These are phyloP conservation scores for Drosophila ficusphila DNA, from an alignment of 1,140 invertebrate genomes.

Conservation along the genomic window DNA sequence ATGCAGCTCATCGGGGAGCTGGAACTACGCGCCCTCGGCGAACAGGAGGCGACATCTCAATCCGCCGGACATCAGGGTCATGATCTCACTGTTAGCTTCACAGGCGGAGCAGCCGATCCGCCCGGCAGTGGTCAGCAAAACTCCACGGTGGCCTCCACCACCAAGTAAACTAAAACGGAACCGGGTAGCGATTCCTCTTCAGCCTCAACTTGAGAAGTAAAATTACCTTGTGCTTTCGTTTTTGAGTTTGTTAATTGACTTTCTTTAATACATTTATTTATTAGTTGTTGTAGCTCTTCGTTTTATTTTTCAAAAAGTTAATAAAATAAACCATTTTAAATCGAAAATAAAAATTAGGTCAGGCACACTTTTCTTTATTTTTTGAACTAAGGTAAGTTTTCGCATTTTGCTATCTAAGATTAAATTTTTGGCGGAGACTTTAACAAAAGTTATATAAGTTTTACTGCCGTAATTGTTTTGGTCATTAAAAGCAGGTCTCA, in stretches of 20 bases:
- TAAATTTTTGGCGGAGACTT: too few species aligned
- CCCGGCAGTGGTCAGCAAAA: conserved; percentile 62
- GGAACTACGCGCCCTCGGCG: conserved; percentile 68
- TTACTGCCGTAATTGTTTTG: too few species aligned
- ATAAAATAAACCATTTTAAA: too few species aligned
- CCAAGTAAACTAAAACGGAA: conserved; percentile 31
- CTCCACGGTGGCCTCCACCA: conserved; percentile 69
- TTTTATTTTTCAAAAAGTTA: neutral
- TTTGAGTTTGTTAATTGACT: conserved; percentile 31
- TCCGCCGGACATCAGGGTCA: neutral
- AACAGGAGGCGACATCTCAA: conserved; percentile 47
- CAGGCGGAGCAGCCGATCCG: conserved; percentile 17
- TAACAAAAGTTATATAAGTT: too few species aligned
- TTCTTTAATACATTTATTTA: conserved; percentile 40
- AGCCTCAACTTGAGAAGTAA: conserved; percentile 21
- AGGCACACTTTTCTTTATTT: too few species aligned
- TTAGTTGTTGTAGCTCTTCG: conserved; percentile 24
- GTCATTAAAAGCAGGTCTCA: too few species aligned
- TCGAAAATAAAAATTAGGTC: too few species aligned
- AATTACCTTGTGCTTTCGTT: conserved; percentile 16
- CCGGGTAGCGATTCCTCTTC: conserved; percentile 27
- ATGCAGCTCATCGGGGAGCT: conserved; percentile 76
- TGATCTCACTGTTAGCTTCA: conserved; percentile 16
- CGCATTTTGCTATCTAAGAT: too few species aligned
- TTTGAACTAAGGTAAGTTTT: too few species aligned